Percentiles rank a stretch among this genome's conserved stretches.
Conservation (phyloP, 2,888 invertebrate species). For the Papilio demoleus region DNA sequence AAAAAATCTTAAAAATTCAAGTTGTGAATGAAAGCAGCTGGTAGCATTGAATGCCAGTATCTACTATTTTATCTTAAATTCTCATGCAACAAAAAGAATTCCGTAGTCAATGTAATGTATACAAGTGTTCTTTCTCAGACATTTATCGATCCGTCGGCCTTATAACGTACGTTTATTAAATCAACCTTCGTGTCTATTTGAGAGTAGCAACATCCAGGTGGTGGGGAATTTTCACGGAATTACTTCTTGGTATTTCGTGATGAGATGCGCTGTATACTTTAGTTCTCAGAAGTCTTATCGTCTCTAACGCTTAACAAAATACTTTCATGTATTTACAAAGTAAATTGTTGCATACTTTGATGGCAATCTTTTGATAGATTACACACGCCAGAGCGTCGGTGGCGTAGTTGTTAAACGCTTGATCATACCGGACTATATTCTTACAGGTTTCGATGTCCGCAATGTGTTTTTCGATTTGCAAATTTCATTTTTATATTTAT, state of each 20-base stretch:
- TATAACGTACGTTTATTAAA: slow-evolving; percentile 33
- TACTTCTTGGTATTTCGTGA: slow-evolving; percentile 40
- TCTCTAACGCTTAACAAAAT: slow-evolving; percentile 10
- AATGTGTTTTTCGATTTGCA: too few species aligned
- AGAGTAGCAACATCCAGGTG: slow-evolving; percentile 23
- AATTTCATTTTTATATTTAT: too few species aligned
- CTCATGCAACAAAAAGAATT: slow-evolving; percentile 13
- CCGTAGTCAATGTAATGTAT: slow-evolving; percentile 14
- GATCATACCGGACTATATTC: too few species aligned
- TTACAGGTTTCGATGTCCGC: too few species aligned
- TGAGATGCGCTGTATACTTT: slow-evolving; percentile 38
- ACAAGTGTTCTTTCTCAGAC: slow-evolving; percentile 33
- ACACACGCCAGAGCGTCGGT: too few species aligned
- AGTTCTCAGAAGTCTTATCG: slow-evolving; percentile 43
- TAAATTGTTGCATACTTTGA: slow-evolving; percentile 25
- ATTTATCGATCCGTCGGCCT: slow-evolving; percentile 35
- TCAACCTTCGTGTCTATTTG: slow-evolving; percentile 36
- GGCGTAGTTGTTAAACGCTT: too few species aligned
- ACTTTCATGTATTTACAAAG: slow-evolving; percentile 33
- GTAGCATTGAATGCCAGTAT: background rate
- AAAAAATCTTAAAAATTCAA: background rate
- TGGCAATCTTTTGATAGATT: slow-evolving; percentile 17
- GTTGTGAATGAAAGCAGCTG: slow-evolving; percentile 3
- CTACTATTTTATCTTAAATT: background rate
- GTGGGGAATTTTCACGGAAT: slow-evolving; percentile 42